Conservation (phyloP, 2,797 vertebrate species). For the Choloepus didactylus region DNA sequence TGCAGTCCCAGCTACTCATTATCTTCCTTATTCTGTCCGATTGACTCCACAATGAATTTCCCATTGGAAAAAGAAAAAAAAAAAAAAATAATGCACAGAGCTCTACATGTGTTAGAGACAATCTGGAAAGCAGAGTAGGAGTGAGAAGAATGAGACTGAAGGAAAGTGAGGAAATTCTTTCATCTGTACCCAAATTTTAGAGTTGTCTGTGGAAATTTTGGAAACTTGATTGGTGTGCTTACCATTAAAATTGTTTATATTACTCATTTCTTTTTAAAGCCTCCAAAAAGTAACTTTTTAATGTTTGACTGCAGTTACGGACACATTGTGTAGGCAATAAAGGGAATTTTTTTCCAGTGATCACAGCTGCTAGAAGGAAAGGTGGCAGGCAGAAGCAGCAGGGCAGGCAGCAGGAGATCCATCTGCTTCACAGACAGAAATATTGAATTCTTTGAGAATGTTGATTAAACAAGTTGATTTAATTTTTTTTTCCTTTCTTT, state of each 20-base stretch:
- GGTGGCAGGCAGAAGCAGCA: slow-evolving; percentile 55
- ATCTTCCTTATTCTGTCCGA: background rate
- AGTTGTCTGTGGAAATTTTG: background rate
- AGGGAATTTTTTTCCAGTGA: background rate
- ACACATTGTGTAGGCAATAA: slow-evolving; percentile 23
- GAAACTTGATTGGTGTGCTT: background rate
- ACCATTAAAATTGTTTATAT: background rate
- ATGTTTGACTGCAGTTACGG: background rate
- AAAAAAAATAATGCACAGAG: background rate
- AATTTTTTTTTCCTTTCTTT: background rate
- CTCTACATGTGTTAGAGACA: background rate
- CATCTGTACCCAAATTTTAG: background rate
- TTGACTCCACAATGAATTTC: background rate
- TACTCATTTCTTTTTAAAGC: background rate
- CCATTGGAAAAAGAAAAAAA: background rate
- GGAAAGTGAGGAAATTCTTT: background rate
- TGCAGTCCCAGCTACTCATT: background rate
- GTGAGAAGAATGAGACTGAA: background rate
- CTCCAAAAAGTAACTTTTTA: background rate
- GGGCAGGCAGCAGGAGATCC: slow-evolving; percentile 34
- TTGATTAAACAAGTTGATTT: slow-evolving; percentile 70
- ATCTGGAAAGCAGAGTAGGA: background rate
- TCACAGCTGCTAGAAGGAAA: slow-evolving; percentile 62
- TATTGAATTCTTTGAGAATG: slow-evolving; percentile 34
- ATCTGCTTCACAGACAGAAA: slow-evolving; percentile 70